phyloP scores from a whole-genome alignment of 92 coral and sea anemone genomes.

The Blastomussa wellsi region DNA sequence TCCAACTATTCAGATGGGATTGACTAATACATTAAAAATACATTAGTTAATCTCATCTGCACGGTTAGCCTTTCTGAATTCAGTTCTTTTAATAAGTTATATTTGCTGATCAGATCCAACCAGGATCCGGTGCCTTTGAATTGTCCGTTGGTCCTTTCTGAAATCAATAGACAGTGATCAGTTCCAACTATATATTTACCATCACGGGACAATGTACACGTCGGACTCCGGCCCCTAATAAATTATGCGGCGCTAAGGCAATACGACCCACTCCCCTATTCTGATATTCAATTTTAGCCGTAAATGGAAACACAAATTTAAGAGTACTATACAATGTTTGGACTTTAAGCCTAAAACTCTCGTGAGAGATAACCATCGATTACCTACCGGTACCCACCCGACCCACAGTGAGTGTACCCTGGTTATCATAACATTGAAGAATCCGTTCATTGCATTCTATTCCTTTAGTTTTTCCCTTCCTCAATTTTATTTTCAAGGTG shows the following conservation, averaged over 20 bases:
- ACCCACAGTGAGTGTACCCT: neutral
- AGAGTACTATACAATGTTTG: neutral
- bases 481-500: neutral
- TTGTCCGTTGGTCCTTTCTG: too few relatives aligned
- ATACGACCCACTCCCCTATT: neutral
- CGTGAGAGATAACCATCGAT: neutral
- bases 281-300: neutral
- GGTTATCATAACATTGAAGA: neutral
- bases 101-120: too few relatives aligned
- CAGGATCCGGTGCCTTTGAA: too few relatives aligned
- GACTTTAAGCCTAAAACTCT: neutral
- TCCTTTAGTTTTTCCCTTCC: neutral
- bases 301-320: neutral
- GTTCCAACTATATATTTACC: too few relatives aligned
- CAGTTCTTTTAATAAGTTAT: too few relatives aligned
- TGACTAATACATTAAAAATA: too few relatives aligned
- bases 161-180: too few relatives aligned
- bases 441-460: neutral
- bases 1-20: too few relatives aligned
- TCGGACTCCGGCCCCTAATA: neutral
- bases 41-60: too few relatives aligned
- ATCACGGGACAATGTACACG: neutral
- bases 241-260: neutral
- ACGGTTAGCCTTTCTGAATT: too few relatives aligned
- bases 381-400: neutral